Evolutionary conservation across 2,113 vertebrate genomes (phyloP), one percentile per base, ranked within the genome.

Genomic region (Phycodurus eques): DNA sequence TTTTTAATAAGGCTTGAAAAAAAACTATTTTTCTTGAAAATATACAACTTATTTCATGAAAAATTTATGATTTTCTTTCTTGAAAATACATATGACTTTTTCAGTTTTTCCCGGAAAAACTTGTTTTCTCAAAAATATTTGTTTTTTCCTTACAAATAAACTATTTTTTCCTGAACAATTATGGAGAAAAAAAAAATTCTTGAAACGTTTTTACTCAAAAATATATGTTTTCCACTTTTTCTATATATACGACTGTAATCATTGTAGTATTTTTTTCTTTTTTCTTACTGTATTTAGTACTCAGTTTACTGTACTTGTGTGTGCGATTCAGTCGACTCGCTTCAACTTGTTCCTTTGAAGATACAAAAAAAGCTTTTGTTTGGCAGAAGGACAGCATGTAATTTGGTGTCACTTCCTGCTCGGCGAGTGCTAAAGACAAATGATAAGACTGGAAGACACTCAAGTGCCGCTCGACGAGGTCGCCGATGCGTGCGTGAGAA

Each of bases 311-410:
- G 73, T 27, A 31, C n/a, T 46, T 33, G 70, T 27, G 43, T 57
- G 54, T 6, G 66, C 14, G 72, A 56, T 61, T 15, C 4, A 42
- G 14, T 49, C 10, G 78, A 81, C 83, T 68, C 81, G 83, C 75
- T 83, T 84, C 87, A 85, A 89, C 87, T 80, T 90, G 88, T 86
- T 53, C 75, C 67, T 56, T 51, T 79, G 79, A 77, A 74, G 69
- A 46, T 84, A 78, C 85, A 84, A 77, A 51, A 77, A 80, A 81
- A 27, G 68, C 56, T 49, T 77, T 79, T 83, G 76, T 88, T 76
- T 76, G 20, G 35, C 73, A 63, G 60, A 60, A 27, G 54, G 74
- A 71, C n/a, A 47, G 46, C 64, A 15, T 67, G 63, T 65, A n/a
- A 65, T 65, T 65, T 65, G 43, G 2, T 44, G 12, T 31, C 20